phyloP scores from a whole-genome alignment of 2,113 vertebrate species.

The human (Homo sapiens) region GRCh38 chr5:26971001-26971500 shows the following conservation, averaged over 20 bases:
- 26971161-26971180: slow-evolving; percentile 51
- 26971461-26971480: not conserved
- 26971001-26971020: slow-evolving; percentile 34
- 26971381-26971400: slow-evolving; percentile 45
- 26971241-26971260: slow-evolving; percentile 57
- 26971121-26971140: slow-evolving; percentile 62
- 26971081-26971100: slow-evolving; percentile 65
- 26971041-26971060: slow-evolving; percentile 70
- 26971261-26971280: slow-evolving; percentile 60
- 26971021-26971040: slow-evolving; percentile 63
- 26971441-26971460: not conserved
- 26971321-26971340: slow-evolving; percentile 60
- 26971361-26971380: slow-evolving; percentile 49
- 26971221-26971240: slow-evolving; percentile 32
- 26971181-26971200: slow-evolving; percentile 48
- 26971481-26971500: not conserved
- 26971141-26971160: slow-evolving; percentile 62
- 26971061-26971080: slow-evolving; percentile 50
- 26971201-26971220: slow-evolving; percentile 54
- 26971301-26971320: slow-evolving; percentile 55
- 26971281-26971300: slow-evolving; percentile 33
- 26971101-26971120: slow-evolving; percentile 53
- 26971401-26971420: slow-evolving; percentile 16
- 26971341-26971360: slow-evolving; percentile 45
- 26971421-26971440: not conserved